phyloP scores from a whole-genome alignment of 2,888 invertebrate genomes.

The Embidobia sp. region DNA sequence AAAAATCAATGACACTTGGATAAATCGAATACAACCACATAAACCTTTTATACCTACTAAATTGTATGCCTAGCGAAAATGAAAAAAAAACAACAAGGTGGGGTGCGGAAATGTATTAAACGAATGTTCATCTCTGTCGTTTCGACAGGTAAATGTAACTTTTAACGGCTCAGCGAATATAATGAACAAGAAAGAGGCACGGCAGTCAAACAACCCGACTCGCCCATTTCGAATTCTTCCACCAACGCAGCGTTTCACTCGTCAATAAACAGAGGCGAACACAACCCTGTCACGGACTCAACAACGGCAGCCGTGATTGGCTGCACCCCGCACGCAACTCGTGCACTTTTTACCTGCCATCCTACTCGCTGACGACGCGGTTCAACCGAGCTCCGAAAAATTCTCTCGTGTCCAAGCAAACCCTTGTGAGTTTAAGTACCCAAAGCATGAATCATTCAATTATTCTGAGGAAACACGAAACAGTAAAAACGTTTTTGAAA shows the following conservation, averaged over 20 bases:
- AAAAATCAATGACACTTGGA: too few species aligned
- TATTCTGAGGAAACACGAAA: too few species aligned
- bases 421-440: slow-evolving; percentile 16
- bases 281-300: slow-evolving; percentile 24
- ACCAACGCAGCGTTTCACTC: slow-evolving; percentile 17
- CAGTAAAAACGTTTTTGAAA: too few species aligned
- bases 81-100: too few species aligned
- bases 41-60: too few species aligned
- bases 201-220: slow-evolving; percentile 5
- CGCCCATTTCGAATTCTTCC: slow-evolving; percentile 47
- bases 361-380: slow-evolving; percentile 5
- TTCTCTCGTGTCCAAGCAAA: slow-evolving; percentile 26
- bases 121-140: too few species aligned
- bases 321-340: slow-evolving; percentile 27
- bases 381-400: slow-evolving; percentile 12
- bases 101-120: neutral
- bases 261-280: slow-evolving; percentile 46
- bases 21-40: too few species aligned
- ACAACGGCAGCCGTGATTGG: slow-evolving; percentile 41
- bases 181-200: slow-evolving; percentile 17
- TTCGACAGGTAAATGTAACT: slow-evolving; percentile 2
- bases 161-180: neutral
- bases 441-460: slow-evolving; percentile 30
- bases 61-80: too few species aligned
- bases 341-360: slow-evolving; percentile 37